Conservation (phyloP, 2,113 vertebrate species). For the Todiramphus chloris region DNA sequence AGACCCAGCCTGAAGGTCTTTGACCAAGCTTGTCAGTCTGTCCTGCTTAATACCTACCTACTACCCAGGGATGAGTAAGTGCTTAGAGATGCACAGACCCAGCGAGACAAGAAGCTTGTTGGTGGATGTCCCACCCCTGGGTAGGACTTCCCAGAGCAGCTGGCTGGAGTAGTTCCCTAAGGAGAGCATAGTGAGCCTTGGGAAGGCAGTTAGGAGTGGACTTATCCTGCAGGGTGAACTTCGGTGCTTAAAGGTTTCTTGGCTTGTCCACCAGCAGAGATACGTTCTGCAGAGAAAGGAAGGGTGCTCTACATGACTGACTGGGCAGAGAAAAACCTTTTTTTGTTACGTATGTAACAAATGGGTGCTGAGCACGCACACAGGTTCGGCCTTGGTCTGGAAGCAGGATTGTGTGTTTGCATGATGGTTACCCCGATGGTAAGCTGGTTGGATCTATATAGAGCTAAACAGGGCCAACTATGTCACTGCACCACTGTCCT, state of each 20-base stretch:
- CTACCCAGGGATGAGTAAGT: neutral
- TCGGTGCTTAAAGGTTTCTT: neutral
- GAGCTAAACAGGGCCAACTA: neutral
- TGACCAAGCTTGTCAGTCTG: neutral
- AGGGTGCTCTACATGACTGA: neutral
- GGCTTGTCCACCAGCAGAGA: neutral
- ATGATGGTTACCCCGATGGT: neutral
- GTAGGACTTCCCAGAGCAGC: neutral
- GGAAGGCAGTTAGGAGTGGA: neutral
- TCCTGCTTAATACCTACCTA: neutral
- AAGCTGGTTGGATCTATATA: neutral
- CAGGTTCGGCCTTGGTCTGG: neutral
- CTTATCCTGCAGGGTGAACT: neutral
- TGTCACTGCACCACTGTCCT: fast-evolving
- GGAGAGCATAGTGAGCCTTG: neutral
- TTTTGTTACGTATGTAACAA: fast-evolving
- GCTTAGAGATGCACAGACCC: neutral
- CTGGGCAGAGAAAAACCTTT: neutral
- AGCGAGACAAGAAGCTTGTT: neutral
- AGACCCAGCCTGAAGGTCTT: neutral
- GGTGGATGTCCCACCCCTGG: neutral
- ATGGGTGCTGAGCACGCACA: neutral
- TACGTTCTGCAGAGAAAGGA: neutral
- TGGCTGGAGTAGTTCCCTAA: neutral
- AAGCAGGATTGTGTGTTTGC: neutral